These are phyloP conservation scores for Heliconius aoede DNA, from an alignment of 2,888 invertebrate genomes.

Conservation along the genomic window DNA sequence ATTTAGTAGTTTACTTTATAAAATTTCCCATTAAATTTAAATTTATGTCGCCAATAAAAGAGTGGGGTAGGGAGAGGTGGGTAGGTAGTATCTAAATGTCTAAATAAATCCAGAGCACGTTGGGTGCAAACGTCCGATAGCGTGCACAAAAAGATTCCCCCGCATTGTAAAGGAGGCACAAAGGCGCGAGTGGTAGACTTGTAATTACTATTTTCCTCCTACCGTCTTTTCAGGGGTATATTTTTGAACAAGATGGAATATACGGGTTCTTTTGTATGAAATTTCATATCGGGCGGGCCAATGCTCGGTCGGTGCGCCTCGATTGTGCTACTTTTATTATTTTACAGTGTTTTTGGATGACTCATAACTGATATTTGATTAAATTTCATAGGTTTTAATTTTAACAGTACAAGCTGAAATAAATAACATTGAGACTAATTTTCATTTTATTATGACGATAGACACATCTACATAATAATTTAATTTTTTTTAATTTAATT, in stretches of 20 bases:
- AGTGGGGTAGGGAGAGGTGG: conserved; percentile 38
- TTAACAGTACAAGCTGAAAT: not conserved
- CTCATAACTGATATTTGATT: not conserved
- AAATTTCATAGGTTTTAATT: not conserved
- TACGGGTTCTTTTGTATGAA: conserved; percentile 65
- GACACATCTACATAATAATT: no score
- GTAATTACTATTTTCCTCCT: conserved; percentile 83
- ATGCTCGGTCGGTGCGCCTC: conserved; percentile 49
- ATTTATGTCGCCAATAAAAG: conserved; percentile 44
- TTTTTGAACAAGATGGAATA: conserved; percentile 78
- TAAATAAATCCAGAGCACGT: conserved; percentile 69
- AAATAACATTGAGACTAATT: not conserved
- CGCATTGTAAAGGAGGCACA: conserved; percentile 76
- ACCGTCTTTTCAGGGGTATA: conserved; percentile 75
- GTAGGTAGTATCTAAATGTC: conserved; percentile 47
- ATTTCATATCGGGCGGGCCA: conserved; percentile 60
- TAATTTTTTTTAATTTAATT: no score
- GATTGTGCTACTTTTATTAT: conserved; percentile 45
- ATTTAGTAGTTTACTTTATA: no score
- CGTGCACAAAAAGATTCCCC: conserved; percentile 81
- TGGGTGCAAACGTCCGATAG: conserved; percentile 80
- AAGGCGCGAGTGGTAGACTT: conserved; percentile 74
- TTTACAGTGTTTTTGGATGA: conserved; percentile 37
- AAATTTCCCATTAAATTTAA: conserved; percentile 9
- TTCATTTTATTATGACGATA: no score